phyloP scores from a whole-genome alignment of 2,113 vertebrate species.

The Calonectris borealis region DNA sequence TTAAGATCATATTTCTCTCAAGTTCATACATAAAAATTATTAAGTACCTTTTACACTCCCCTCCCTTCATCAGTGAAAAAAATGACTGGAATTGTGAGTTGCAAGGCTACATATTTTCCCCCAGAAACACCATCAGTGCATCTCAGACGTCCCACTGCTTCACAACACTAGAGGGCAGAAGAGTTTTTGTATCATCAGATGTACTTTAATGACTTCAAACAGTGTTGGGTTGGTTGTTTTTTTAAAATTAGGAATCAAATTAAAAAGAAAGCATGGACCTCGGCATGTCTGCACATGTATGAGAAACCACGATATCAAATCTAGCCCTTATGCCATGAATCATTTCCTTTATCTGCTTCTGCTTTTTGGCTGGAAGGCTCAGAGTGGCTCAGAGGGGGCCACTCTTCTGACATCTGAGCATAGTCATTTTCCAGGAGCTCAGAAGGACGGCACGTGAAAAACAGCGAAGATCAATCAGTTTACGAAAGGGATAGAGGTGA shows the following conservation, averaged over 20 bases:
- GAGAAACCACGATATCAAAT: neutral
- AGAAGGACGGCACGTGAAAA: neutral
- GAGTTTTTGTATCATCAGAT: neutral
- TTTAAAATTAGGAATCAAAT: neutral
- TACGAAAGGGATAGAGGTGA: neutral
- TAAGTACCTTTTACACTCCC: neutral
- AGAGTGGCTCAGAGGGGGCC: neutral
- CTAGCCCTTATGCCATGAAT: neutral
- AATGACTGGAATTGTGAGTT: neutral
- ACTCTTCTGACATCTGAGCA: neutral
- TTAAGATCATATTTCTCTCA: neutral
- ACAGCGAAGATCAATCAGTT: neutral
- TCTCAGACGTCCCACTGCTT: neutral
- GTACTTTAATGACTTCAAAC: neutral
- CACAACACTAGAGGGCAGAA: constrained; percentile 17
- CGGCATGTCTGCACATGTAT: neutral
- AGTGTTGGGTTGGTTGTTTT: neutral
- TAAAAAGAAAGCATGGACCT: neutral
- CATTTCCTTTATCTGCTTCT: neutral
- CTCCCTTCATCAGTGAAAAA: neutral
- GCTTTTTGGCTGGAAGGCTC: neutral
- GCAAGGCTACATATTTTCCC: neutral
- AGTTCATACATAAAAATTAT: neutral
- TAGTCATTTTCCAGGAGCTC: neutral
- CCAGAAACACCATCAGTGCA: neutral